Evolutionary conservation across 2,113 vertebrate genomes (phyloP).

Genomic region (Gallinago jamesoni): DNA sequence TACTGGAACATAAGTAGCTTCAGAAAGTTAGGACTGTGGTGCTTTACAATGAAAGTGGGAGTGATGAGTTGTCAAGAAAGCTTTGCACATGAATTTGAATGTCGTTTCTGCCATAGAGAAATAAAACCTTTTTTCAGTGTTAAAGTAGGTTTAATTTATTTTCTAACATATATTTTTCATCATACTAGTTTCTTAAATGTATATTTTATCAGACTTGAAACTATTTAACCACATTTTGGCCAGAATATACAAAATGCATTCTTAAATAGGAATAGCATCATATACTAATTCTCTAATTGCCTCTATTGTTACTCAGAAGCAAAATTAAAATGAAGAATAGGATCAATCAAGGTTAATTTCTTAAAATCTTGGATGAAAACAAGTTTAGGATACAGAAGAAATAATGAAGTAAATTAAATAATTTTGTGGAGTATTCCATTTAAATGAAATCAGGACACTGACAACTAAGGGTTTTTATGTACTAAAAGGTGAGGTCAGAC

Average conservation of each 20-base stretch:
- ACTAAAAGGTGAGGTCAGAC: not conserved
- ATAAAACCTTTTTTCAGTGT: not conserved
- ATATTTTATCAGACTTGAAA: not conserved
- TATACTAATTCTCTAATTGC: not conserved
- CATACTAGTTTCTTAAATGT: not conserved
- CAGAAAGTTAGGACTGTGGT: not conserved
- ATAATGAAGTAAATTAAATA: not conserved
- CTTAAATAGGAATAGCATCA: not conserved
- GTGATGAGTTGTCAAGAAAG: not conserved
- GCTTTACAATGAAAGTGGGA: not conserved
- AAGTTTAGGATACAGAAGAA: not conserved
- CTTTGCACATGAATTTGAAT: not conserved
- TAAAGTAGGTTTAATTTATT: not conserved
- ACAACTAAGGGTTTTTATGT: not conserved
- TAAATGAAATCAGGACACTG: not conserved
- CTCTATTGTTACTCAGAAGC: not conserved
- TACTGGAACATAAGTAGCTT: not conserved
- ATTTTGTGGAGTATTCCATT: not conserved
- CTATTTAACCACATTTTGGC: not conserved
- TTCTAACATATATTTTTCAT: not conserved
- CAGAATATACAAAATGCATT: not conserved
- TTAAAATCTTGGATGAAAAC: not conserved
- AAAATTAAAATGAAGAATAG: not conserved
- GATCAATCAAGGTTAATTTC: not conserved
- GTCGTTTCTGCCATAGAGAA: not conserved